A percentile compares a stretch with the other conserved stretches of the same genome.
Evolutionary conservation across 2,113 vertebrate genomes (phyloP).

Genomic region (Crypturellus undulatus): DNA sequence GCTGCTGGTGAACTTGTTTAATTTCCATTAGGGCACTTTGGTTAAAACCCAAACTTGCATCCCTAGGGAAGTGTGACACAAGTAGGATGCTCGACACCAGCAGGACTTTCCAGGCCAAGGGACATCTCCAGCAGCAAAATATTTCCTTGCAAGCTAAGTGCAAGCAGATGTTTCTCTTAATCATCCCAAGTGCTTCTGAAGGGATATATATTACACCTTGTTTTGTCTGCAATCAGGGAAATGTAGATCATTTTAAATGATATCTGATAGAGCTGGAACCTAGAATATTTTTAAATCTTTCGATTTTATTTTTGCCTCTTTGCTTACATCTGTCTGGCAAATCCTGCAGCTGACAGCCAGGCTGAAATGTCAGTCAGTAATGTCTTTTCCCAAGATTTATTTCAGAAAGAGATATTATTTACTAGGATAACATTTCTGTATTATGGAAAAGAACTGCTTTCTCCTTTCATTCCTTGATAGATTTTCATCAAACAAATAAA

Average conservation of each 20-base stretch:
- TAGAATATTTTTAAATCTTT: slow-evolving; percentile 19
- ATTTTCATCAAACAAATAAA: not conserved
- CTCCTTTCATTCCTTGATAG: fast-evolving
- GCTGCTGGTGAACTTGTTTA: slow-evolving; percentile 27
- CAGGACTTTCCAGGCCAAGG: not conserved
- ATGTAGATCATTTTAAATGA: not conserved
- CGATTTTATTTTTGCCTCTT: not conserved
- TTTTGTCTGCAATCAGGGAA: slow-evolving; percentile 11
- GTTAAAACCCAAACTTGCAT: slow-evolving; percentile 9
- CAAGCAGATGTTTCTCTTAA: not conserved
- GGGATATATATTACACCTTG: not conserved
- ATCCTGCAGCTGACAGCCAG: not conserved
- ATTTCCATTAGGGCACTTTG: slow-evolving; percentile 1
- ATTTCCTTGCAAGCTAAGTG: not conserved
- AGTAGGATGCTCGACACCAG: not conserved
- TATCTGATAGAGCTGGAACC: not conserved
- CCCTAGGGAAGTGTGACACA: not conserved
- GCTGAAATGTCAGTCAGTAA: not conserved
- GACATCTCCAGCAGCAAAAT: not conserved
- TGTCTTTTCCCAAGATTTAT: not conserved
- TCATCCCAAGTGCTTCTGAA: not conserved
- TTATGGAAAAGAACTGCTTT: not conserved
- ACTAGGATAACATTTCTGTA: not conserved
- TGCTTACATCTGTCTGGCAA: not conserved
- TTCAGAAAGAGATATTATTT: not conserved